Evolutionary conservation across 2,888 invertebrate genomes (phyloP).

Genomic region (Yponomeuta cagnagella): DNA sequence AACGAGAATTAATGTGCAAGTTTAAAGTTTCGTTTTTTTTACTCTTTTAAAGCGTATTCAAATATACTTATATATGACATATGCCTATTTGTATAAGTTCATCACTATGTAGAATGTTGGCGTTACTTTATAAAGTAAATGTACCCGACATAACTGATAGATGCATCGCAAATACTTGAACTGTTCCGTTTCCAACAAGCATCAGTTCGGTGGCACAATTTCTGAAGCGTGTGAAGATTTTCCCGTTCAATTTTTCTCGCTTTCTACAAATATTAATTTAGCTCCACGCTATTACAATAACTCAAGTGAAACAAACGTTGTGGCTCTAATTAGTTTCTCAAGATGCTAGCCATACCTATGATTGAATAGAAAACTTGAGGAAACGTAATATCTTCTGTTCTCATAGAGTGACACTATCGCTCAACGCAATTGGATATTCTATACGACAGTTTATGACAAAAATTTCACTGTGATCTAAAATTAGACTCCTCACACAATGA

Average conservation of each 20-base stretch:
- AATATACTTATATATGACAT: no score
- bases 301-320: background rate
- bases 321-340: background rate
- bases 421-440: no score
- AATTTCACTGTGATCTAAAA: background rate
- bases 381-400: background rate
- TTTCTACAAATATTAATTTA: conserved; percentile 1
- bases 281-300: background rate
- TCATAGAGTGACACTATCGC: background rate
- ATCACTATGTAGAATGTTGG: no score
- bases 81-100: no score
- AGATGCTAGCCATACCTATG: background rate
- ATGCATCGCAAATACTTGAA: background rate
- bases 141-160: no score
- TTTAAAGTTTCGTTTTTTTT: no score
- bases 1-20: no score
- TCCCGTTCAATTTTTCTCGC: background rate
- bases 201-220: background rate
- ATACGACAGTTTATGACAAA: no score
- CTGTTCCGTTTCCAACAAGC: background rate
- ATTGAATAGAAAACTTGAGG: background rate
- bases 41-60: no score
- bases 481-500: background rate
- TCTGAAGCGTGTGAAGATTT: conserved; percentile 9
- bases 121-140: no score